Evolutionary conservation across 2,797 vertebrate genomes (phyloP).

Genomic region (Epinephelus malabaricus): DNA sequence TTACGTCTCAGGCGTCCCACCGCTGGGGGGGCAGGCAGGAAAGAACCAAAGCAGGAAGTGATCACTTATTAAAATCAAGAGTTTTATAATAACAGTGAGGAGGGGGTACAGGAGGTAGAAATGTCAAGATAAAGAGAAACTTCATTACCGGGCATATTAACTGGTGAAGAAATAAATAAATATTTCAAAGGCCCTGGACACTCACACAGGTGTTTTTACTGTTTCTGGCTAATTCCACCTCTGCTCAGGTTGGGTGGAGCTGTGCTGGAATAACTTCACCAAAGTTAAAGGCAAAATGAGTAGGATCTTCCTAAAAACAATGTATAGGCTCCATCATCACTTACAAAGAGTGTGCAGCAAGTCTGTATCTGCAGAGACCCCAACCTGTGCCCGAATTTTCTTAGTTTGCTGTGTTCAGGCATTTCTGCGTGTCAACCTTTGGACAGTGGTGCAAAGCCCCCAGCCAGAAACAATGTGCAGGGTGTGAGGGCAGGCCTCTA

Average conservation of each 20-base stretch:
- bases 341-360: too few species aligned
- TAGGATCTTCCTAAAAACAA: too few species aligned
- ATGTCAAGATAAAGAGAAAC: neutral
- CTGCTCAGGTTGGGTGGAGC: neutral
- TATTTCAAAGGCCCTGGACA: constrained; percentile 8
- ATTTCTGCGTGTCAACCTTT: too few species aligned
- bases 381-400: too few species aligned
- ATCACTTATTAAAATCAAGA: constrained; percentile 40
- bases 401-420: too few species aligned
- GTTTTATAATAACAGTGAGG: constrained; percentile 21
- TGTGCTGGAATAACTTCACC: neutral
- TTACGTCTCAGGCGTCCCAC: constrained; percentile 86
- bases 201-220: constrained; percentile 7
- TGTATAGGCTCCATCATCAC: too few species aligned
- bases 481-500: too few species aligned
- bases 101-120: neutral
- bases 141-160: neutral
- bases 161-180: neutral
- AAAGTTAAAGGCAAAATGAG: neutral
- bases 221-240: neutral
- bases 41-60: constrained; percentile 74
- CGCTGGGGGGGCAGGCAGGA: constrained; percentile 74
- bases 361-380: too few species aligned
- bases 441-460: too few species aligned
- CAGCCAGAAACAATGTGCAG: too few species aligned